These are phyloP conservation scores for Microtus oregoni DNA, from an alignment of 2,113 vertebrate species.

Conservation along the genomic window DNA sequence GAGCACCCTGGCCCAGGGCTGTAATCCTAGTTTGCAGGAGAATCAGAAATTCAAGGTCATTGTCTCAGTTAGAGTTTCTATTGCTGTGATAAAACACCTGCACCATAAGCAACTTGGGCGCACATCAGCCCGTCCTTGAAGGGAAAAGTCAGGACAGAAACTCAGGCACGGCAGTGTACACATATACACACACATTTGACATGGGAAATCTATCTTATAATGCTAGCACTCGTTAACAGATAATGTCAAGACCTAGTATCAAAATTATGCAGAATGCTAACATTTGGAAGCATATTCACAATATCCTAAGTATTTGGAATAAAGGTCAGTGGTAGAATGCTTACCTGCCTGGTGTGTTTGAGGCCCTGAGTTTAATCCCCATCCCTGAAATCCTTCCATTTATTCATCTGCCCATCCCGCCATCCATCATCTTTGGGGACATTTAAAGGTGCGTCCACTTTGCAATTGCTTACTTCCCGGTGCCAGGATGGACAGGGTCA, in stretches of 20 bases:
- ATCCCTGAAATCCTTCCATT: not conserved
- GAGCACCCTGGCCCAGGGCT: too few relatives aligned
- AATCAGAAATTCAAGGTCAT: not conserved
- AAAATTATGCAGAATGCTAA: not conserved
- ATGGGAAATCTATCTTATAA: conserved; percentile 5
- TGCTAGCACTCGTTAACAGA: not conserved
- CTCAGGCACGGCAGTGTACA: not conserved
- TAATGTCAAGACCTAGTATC: not conserved
- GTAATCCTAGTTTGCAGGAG: not conserved
- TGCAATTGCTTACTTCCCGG: not conserved
- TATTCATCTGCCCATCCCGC: not conserved
- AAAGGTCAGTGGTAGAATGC: not conserved
- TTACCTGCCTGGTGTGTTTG: not conserved
- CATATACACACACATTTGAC: not conserved
- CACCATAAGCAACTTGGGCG: not conserved
- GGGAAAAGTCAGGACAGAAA: not conserved
- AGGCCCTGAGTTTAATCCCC: too few relatives aligned
- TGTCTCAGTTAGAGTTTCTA: not conserved
- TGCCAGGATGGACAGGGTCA: not conserved
- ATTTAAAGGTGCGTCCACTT: not conserved
- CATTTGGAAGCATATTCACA: not conserved
- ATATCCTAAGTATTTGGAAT: not conserved
- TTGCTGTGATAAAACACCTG: not conserved
- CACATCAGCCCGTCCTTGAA: not conserved
- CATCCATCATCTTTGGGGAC: not conserved